Percentiles rank a stretch among this genome's conserved stretches.
These are phyloP conservation scores for Ectemnius cavifrons DNA, from an alignment of 2,888 invertebrate genomes.

Conservation along the genomic window DNA sequence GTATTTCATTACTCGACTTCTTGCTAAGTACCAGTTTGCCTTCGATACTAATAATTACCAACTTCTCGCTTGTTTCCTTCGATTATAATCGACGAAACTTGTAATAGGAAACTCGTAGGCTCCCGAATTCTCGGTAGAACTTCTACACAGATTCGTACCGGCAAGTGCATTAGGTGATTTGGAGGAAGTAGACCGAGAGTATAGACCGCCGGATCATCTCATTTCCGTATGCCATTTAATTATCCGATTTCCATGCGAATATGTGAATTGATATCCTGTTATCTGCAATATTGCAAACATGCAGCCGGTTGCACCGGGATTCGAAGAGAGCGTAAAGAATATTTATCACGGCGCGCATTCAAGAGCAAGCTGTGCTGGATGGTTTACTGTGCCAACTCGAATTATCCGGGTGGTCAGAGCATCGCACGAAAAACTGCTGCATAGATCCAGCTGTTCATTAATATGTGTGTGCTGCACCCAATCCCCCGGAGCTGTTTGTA, in stretches of 20 bases:
- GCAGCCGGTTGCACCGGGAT: not conserved
- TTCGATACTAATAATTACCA: too few relatives aligned
- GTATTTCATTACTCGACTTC: too few relatives aligned
- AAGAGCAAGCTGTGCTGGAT: not conserved
- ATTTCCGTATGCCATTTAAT: not conserved
- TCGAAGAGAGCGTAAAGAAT: not conserved
- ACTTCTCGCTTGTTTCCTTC: too few relatives aligned
- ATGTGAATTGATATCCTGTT: not conserved
- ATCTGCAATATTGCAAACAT: not conserved
- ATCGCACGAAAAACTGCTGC: slow-evolving; percentile 1
- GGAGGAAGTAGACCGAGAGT: too few relatives aligned
- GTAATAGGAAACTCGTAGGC: too few relatives aligned
- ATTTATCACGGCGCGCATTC: not conserved
- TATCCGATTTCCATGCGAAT: not conserved
- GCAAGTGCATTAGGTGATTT: too few relatives aligned
- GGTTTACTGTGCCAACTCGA: not conserved
- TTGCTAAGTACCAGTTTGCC: too few relatives aligned
- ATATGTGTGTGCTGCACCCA: not conserved
- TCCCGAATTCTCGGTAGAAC: too few relatives aligned
- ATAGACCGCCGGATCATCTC: not conserved
- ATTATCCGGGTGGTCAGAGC: not conserved
- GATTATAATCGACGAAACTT: too few relatives aligned
- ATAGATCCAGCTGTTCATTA: slow-evolving; percentile 16
- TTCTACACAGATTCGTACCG: too few relatives aligned
- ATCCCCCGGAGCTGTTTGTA: slow-evolving; percentile 2